Evolutionary conservation across 1,140 invertebrate genomes (phyloP), one percentile per base, ranked within the genome.

Genomic region (Chironomus striatipennis): DNA sequence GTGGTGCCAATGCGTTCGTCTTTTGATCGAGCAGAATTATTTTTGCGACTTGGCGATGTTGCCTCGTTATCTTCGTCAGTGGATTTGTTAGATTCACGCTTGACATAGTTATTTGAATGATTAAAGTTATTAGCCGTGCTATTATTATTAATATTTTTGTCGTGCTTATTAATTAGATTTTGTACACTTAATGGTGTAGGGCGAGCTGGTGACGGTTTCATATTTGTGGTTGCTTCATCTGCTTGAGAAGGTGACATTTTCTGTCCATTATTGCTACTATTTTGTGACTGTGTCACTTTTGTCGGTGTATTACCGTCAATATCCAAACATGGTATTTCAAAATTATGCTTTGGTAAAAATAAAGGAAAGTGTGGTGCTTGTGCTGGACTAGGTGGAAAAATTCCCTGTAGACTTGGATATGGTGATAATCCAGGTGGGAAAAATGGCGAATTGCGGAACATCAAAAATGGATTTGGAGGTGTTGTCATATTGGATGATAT

Each of bases 381-480:
- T 34, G 81, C 76, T 1, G 79, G 77, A 75, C 84, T 82, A 7
- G 75, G 75, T 6, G 80, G 78, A 42, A 82, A 81, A n/a, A 82
- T 80, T 5, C 77, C 75, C 12, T 64, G 77, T 57, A 82, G 81
- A n/a, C 73, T 79, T 0, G 82, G 83, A 74, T 86, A 87, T 5
- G 82, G 79, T 8, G 81, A 78, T 73, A 87, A 82, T 70, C 82
- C 82, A 0, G 85, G 82, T 18, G 84, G 80, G 77, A 88, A 88
- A 77, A 88, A 87, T 0, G 85, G 81, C 5, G 85, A 78, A 65
- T 74, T 78, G 77, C 73, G 82, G 75, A 77, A 93, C 78, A 91
- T 86, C 7, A 90, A 84, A 77, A 91, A 90, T 0, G 90, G 90
- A 78, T 88, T 90, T 0, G 87, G 83, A 20, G 81, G 81, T 70